phyloP scores from a whole-genome alignment of 2,888 invertebrate genomes.

The Stictocephala bisonia region DNA sequence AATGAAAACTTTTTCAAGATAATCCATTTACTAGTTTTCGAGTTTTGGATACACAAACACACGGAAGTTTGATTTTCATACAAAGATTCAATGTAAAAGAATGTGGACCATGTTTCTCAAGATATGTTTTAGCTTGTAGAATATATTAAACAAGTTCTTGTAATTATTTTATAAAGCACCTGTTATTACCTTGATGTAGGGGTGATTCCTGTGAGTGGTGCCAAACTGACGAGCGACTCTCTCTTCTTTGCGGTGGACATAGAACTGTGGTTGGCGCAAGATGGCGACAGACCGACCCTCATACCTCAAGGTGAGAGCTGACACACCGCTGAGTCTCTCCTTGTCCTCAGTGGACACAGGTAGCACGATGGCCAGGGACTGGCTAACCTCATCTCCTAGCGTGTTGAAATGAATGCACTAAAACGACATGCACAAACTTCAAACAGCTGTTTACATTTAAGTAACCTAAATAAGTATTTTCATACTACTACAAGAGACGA shows the following conservation, averaged over 20 bases:
- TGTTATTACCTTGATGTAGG: constrained; percentile 80
- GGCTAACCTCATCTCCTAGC: constrained; percentile 85
- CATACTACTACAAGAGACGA: too few relatives aligned
- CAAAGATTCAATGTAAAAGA: too few relatives aligned
- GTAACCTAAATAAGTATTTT: too few relatives aligned
- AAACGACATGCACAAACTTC: too few relatives aligned
- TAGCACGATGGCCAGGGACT: constrained; percentile 95
- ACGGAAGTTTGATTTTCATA: too few relatives aligned
- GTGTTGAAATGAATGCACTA: constrained; percentile 93
- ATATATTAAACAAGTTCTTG: too few relatives aligned
- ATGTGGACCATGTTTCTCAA: too few relatives aligned
- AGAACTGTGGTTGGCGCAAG: constrained; percentile 91
- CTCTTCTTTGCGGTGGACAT: constrained; percentile 93
- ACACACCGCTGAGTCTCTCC: constrained; percentile 72
- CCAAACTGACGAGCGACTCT: constrained; percentile 94
- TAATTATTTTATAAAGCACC: background rate
- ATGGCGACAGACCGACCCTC: constrained; percentile 78
- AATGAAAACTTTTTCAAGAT: too few relatives aligned
- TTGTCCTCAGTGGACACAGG: constrained; percentile 80
- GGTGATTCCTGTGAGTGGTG: constrained; percentile 86
- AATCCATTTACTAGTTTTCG: too few relatives aligned
- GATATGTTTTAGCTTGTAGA: too few relatives aligned
- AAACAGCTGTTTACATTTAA: too few relatives aligned
- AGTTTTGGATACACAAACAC: too few relatives aligned
- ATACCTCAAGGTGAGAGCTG: constrained; percentile 75